Evolutionary conservation across 2,113 vertebrate genomes (phyloP), one percentile per base, ranked within the genome.

Genomic region (Lagopus leucura): DNA sequence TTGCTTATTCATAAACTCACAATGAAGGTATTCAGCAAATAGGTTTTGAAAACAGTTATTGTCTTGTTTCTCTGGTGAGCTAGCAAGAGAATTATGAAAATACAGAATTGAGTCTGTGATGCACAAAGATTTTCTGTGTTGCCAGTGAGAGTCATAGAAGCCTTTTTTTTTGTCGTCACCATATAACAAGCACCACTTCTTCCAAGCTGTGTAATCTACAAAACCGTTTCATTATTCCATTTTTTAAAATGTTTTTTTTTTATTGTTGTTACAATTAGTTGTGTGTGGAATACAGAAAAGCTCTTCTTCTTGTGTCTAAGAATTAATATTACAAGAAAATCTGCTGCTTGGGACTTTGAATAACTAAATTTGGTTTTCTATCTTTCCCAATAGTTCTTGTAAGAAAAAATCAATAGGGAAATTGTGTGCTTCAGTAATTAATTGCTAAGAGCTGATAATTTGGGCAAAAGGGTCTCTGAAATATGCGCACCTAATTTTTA

Each of bases 1-100:
- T 34, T 67, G 47, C 32, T 76, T 73, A 80, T 93, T 94, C 83
- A 92, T 85, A 63, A 8, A 14, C 5, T 17, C 40, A 94, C 89
- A 95, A 92, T 87, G 78, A 87, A 63, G 14, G 48, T 36, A 90
- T 95, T 95, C 55, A 95, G 48, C 30, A 77, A 82, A 71, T 4
- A 30, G 3, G 10, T 74, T 58, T 75, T 86, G 66, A 58, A 84
- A 89, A 61, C 19, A 38, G 54, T 64, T 82, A 48, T 65, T 42
- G 20, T 75, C 47, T 40, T 80, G 27, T 71, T 81, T 76, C 36
- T 87, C 40, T 66, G 34, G 25, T 50, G 43, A 91, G 18, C n/a
- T 88, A 45, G 50, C 48, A 50, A 82, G 38, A 0, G 2, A 88
- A 76, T 19, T 65, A 30, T 47, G 50, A 52, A 66, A 92, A 84